Evolutionary conservation across 1,140 invertebrate species (phyloP), one percentile per base, ranked within the genome.

Genomic region (Bombus fervidus): DNA sequence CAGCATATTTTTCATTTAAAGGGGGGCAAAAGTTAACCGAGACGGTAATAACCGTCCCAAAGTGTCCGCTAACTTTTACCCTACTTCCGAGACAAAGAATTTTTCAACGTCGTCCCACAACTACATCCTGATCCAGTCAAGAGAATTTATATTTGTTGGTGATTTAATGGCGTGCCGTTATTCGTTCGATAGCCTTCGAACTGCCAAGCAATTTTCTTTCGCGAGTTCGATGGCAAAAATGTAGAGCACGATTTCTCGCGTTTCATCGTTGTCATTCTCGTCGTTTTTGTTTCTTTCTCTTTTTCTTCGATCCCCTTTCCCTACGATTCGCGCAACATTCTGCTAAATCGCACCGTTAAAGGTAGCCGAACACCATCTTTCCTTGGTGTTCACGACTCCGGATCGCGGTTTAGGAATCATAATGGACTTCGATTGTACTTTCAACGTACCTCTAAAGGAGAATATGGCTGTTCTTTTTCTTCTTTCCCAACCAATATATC

Each of bases 321-420:
- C 53, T 15, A 28, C 22, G 47, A 53, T 22, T 73, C 59, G 37
- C 57, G 41, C 34, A 73, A 66, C 82, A 37, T 83, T 68, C 81
- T 8, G 15, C n/a, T 31, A 68, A 79, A 84, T 84, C 37, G 68
- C 39, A 79, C 53, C 66, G 74, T 84, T 79, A 62, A 62, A 62
- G 66, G 25, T 9, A 31, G 31, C 6, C 47, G 74, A 37, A 59
- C 41, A 43, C n/a, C 66, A 79, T 47, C 41, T 18, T 34, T 41
- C 22, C 28, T 22, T 34, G 37, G 25, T 34, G 5, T 22, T 79
- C 47, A 53, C 18, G 18, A 53, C 0, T 5, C 1, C 6, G 18
- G 18, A 53, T 53, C 59, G 81, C 73, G 62, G 31, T 34, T 79
- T 84, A 37, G 62, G 22, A 47, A 71, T 71, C 66, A n/a, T 41